Base-by-base conservation (phyloP, 2,113 vertebrate species). In the Alethe diademata region DNA sequence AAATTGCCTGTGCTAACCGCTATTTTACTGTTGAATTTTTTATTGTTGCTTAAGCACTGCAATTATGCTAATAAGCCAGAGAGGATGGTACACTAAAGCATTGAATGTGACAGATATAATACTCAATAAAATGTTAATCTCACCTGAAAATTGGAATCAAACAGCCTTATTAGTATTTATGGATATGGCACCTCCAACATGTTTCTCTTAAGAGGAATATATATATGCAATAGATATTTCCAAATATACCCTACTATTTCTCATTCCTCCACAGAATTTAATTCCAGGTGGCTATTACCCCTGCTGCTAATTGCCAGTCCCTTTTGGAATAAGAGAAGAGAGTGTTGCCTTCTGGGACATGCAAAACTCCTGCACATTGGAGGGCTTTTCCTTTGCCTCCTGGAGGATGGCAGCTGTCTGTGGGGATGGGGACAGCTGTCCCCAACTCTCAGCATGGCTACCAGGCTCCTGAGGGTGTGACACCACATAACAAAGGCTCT, bases 111-210 rank as follows among this genome's bases (percentile, higher is more conserved):
- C 98, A 98, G 97, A 98, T 97, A 97, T 98, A 98, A 98, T 95
- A 98, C 97, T 98, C 98, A 97, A 97, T 98, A 98, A 98, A 98
- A 98, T 97, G 97, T 97, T 98, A 97, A 98, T 98, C 97, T 98
- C 96, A 98, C 98, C 98, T 98, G 97, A 97, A 98, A 98, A 98
- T 94, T 97, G 96, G 98, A 98, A 98, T 98, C 97, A 97, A 97
- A 97, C 92, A 97, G 92, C 90, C 97, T 97, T 97, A 98, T 97
- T 97, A 97, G 97, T 97, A 98, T 98, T 98, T 98, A 98, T 97
- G 95, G 97, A 97, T 96, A 97, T 92, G 88, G 92, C 95, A 97
- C 97, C 97, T 97, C 93, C 95, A 97, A 96, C 93, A 92, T 92
- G 90, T 89, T 94, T 96, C 96, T 96, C 96, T 98, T 94, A 64